Percentiles rank a stretch among this genome's conserved stretches.
phyloP scores from a whole-genome alignment of 2,888 invertebrate genomes.

The Rhagonycha fulva region DNA sequence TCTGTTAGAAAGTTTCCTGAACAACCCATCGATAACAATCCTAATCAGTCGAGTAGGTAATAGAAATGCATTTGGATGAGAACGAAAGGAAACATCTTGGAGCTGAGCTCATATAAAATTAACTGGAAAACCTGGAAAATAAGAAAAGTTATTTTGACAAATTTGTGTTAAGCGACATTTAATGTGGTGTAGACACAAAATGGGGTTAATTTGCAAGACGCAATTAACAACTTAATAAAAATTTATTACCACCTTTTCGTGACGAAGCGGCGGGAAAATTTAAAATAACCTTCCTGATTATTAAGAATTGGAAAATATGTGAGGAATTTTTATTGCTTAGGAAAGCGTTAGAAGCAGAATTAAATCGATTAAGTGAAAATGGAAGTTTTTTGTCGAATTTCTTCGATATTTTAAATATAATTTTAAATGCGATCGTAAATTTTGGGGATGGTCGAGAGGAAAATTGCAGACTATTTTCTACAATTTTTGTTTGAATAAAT shows the following conservation, averaged over 20 bases:
- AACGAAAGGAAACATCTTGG: not conserved
- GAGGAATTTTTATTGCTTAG: not conserved
- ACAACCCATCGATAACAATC: not conserved
- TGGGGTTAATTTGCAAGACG: not conserved
- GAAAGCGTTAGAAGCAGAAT: not conserved
- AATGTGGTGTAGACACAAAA: not conserved
- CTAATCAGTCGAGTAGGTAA: not conserved
- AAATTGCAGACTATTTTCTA: not conserved
- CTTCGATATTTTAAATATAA: not conserved
- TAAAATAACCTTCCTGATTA: not conserved
- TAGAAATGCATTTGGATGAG: not conserved
- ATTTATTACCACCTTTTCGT: not conserved
- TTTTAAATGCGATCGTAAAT: not conserved
- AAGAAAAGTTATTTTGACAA: not conserved
- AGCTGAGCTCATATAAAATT: not conserved
- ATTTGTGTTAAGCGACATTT: not conserved
- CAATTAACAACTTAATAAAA: not conserved
- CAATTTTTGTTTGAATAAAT: not conserved
- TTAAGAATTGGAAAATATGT: not conserved
- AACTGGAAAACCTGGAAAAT: not conserved
- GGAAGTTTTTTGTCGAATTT: not conserved
- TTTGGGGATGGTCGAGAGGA: not conserved
- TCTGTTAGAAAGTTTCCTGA: not conserved
- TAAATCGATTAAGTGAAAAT: not conserved
- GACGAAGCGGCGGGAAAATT: not conserved